Evolutionary conservation across 2,797 vertebrate genomes (phyloP), one percentile per base, ranked within the genome.

Genomic region (Lutjanus campechanus): DNA sequence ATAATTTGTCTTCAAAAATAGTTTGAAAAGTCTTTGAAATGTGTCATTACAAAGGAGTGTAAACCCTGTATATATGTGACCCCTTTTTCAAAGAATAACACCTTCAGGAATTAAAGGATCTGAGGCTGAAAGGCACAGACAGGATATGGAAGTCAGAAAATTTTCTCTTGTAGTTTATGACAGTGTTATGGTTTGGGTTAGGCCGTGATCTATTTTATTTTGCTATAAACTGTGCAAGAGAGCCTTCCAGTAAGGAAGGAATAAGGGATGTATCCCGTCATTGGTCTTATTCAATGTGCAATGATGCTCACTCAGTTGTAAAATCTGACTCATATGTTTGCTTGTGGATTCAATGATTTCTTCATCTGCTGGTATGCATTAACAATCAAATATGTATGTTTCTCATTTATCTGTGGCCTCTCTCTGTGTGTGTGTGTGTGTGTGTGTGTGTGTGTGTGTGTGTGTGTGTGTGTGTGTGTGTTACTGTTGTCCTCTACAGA

Each of bases 401-500:
- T 59, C 13, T 50, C 11, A 49, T 64, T 62, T 22, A 68, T 11
- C 1, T 16, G 19, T 63, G 43, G 4, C 10, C 0, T n/a, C 10
- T 75, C n/a, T n/a, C n/a, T n/a, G 29, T 29, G 29, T 29, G 29
- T 29, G 29, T 29, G 29, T 29, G 29, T 29, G 29, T 29, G 29
- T 29, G 29, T 29, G 29, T 29, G 29, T 29, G 29, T 29, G 29
- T 29, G 29, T 29, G 29, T 29, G 29, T 29, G 20, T 47, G 20
- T 64, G 41, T 40, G 22, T 65, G 43, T 69, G 2, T 82, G 22
- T 68, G 11, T 72, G 44, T 67, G 36, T 69, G 36, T 55, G 49
- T 46, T 8, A 10, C 13, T 85, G 11, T 78, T 58, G 15, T 73
- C 56, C 0, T 72, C 88, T 90, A 69, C 95, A 99, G 98, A 99